Evolutionary conservation across 2,797 vertebrate genomes (phyloP).

Genomic region (Darevskia nairensis): DNA sequence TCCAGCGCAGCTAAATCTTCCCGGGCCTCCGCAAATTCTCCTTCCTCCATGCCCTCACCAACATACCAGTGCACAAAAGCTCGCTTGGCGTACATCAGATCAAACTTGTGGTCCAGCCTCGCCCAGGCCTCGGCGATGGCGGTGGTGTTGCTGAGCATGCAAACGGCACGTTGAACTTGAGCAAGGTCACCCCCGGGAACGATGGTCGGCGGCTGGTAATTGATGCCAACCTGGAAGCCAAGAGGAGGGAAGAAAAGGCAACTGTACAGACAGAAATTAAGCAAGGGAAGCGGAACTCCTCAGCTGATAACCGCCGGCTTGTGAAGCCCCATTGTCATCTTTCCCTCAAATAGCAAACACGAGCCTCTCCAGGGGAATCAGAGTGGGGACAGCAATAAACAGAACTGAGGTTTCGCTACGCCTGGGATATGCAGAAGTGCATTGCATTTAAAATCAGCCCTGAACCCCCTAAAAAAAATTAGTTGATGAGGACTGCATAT

Average conservation of each 20-base stretch:
- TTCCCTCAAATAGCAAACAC: neutral
- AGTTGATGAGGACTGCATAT: neutral
- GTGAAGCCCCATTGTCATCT: neutral
- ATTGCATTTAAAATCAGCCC: neutral
- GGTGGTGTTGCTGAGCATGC: conserved; percentile 96
- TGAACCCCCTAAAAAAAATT: neutral
- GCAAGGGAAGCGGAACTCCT: neutral
- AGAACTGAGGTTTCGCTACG: neutral
- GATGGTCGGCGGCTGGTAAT: conserved; percentile 92
- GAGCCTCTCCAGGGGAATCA: too few relatives aligned
- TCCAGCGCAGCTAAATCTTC: conserved; percentile 95
- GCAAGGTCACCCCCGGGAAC: conserved; percentile 93
- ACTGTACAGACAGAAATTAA: neutral
- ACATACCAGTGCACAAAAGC: conserved; percentile 98
- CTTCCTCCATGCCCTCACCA: conserved; percentile 96
- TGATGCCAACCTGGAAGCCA: conserved; percentile 88
- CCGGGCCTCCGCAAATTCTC: conserved; percentile 93
- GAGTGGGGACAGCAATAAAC: neutral
- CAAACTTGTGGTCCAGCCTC: conserved; percentile 93
- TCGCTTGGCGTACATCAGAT: conserved; percentile 96
- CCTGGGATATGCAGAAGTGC: neutral
- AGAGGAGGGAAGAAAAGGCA: neutral
- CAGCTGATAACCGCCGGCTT: neutral
- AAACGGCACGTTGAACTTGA: conserved; percentile 91
- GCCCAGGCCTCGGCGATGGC: conserved; percentile 96